Conservation (phyloP, 2,113 vertebrate genomes). For the Oxyruncus cristatus region DNA sequence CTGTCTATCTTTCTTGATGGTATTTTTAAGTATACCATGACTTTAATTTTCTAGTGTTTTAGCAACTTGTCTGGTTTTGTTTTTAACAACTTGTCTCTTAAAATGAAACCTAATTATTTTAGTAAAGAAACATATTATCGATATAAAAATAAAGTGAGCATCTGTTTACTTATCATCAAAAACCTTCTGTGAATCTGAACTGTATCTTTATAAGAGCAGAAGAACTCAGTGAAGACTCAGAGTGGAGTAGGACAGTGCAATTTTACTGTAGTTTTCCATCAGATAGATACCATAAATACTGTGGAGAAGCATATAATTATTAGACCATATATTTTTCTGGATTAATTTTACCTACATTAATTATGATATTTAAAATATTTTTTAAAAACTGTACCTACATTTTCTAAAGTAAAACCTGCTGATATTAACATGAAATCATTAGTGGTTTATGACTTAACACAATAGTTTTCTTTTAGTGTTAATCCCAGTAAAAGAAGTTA, state of each 20-base stretch:
- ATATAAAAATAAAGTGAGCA: conserved; percentile 51
- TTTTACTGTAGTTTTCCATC: not conserved
- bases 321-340: not conserved
- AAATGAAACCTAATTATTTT: conserved; percentile 52
- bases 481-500: not conserved
- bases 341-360: not conserved
- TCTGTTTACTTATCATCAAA: conserved; percentile 34
- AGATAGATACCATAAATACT: not conserved
- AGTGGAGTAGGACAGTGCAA: not conserved
- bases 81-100: conserved; percentile 57
- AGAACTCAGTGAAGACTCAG: not conserved
- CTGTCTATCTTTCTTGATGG: conserved; percentile 6
- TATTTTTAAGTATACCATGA: conserved; percentile 31
- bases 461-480: not conserved
- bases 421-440: not conserved
- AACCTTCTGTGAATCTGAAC: conserved; percentile 37
- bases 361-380: not conserved
- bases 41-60: conserved; percentile 45
- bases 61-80: conserved; percentile 53
- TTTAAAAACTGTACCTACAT: not conserved
- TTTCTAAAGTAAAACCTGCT: not conserved
- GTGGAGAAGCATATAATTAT: not conserved
- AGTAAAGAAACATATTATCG: conserved; percentile 47
- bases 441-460: not conserved
- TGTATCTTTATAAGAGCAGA: not conserved